Percentiles rank a stretch among this genome's conserved stretches.
Evolutionary conservation across 2,113 vertebrate species (phyloP).

Genomic region (Aptenodytes forsteri): DNA sequence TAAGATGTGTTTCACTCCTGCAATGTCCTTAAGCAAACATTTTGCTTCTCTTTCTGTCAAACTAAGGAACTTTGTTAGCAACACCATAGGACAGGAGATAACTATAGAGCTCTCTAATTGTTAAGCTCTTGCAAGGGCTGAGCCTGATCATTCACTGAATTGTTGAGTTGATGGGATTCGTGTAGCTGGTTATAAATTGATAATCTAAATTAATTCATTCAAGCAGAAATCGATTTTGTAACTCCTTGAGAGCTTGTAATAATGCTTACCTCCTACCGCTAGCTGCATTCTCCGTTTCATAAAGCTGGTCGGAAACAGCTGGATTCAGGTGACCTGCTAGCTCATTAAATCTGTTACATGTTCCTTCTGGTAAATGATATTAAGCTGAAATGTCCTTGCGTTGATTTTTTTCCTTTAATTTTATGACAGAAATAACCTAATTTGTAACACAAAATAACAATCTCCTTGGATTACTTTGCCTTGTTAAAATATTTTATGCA

Average conservation of each 20-base stretch:
- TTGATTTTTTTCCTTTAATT: conserved; percentile 85
- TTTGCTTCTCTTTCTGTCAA: conserved; percentile 27
- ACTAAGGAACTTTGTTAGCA: conserved; percentile 7
- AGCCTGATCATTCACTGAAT: conserved; percentile 78
- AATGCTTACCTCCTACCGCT: conserved; percentile 83
- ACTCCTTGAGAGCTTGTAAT: conserved; percentile 83
- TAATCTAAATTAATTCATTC: conserved; percentile 89
- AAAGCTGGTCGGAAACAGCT: conserved; percentile 86
- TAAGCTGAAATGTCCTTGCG: conserved; percentile 84
- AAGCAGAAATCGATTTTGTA: conserved; percentile 84
- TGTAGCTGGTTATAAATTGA: conserved; percentile 87
- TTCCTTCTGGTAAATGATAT: conserved; percentile 86
- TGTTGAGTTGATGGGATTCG: conserved; percentile 81
- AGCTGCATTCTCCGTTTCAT: conserved; percentile 76
- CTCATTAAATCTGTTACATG: conserved; percentile 88
- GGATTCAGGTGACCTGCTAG: conserved; percentile 87
- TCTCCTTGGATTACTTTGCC: conserved; percentile 85
- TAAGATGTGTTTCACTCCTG: background rate
- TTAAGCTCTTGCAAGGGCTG: conserved; percentile 64
- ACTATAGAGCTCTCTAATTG: conserved; percentile 63
- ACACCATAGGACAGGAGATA: background rate
- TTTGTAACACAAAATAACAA: conserved; percentile 88
- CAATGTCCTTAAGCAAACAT: conserved; percentile 37
- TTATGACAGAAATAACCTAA: conserved; percentile 89
- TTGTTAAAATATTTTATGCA: conserved; percentile 89